Percentiles rank a stretch among this genome's conserved stretches.
phyloP scores from a whole-genome alignment of 2,797 vertebrate genomes.

The Lutra lutra region DNA sequence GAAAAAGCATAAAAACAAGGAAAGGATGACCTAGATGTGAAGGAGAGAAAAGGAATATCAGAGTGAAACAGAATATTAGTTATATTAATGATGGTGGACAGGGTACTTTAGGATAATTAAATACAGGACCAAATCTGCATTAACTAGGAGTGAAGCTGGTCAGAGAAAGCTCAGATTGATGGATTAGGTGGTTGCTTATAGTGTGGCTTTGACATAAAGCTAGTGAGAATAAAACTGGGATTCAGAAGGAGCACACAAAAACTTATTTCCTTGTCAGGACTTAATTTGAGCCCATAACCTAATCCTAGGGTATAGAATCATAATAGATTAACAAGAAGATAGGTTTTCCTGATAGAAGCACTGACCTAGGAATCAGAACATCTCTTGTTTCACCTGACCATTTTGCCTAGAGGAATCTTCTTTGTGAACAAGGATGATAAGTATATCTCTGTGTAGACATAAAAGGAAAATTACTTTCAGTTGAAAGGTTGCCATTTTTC shows the following conservation, averaged over 20 bases:
- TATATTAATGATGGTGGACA: not conserved
- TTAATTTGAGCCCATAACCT: not conserved
- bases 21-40: conserved; percentile 1
- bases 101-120: conserved; percentile 23
- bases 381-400: not conserved
- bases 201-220: not conserved
- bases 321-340: not conserved
- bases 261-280: not conserved
- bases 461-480: not conserved
- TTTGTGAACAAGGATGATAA: not conserved
- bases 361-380: conserved; percentile 13
- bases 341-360: not conserved
- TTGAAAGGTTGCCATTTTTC: conserved; percentile 26
- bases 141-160: not conserved
- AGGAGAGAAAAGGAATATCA: not conserved
- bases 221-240: not conserved
- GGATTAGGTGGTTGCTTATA: not conserved
- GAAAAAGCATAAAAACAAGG: not conserved
- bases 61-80: not conserved
- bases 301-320: not conserved
- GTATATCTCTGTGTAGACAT: not conserved
- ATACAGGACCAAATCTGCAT: not conserved
- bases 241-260: not conserved
- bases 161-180: not conserved
- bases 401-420: not conserved